A percentile compares a stretch with the other conserved stretches of the same genome.
Evolutionary conservation across 1,140 invertebrate species (phyloP).

Genomic region (Limonius californicus): DNA sequence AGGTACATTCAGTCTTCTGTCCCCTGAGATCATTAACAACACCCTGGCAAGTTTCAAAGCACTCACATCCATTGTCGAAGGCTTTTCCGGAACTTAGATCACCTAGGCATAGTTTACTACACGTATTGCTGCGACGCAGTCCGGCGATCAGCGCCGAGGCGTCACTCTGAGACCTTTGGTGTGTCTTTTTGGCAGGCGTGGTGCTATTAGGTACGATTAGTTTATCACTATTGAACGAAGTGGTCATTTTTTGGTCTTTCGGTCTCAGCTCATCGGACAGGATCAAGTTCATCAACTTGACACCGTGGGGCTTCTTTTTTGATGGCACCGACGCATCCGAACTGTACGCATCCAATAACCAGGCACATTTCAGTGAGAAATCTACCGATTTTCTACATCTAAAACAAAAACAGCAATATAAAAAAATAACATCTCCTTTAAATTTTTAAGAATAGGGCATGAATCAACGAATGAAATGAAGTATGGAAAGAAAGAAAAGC

Average conservation of each 20-base stretch:
- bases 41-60: conserved; percentile 61
- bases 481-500: too few species aligned
- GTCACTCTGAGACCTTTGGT: conserved; percentile 88
- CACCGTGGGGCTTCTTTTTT: conserved; percentile 77
- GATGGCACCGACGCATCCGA: conserved; percentile 69
- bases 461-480: too few species aligned
- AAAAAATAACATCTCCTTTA: too few species aligned
- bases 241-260: conserved; percentile 31
- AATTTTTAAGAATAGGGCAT: too few species aligned
- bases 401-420: conserved; percentile 39
- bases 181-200: conserved; percentile 54
- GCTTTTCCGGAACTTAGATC: conserved; percentile 90
- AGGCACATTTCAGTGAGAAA: conserved; percentile 92
- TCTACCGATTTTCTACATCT: conserved; percentile 91
- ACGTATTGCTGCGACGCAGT: conserved; percentile 39
- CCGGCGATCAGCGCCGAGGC: conserved; percentile 55
- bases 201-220: conserved; percentile 38
- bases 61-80: conserved; percentile 95
- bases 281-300: conserved; percentile 84
- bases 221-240: conserved; percentile 19
- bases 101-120: conserved; percentile 71
- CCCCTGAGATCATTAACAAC: conserved; percentile 72
- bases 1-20: conserved; percentile 67
- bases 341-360: conserved; percentile 92
- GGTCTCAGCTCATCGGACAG: conserved; percentile 81